Conservation (phyloP, 2,113 vertebrate genomes). For the Chloropsis cyanopogon region DNA sequence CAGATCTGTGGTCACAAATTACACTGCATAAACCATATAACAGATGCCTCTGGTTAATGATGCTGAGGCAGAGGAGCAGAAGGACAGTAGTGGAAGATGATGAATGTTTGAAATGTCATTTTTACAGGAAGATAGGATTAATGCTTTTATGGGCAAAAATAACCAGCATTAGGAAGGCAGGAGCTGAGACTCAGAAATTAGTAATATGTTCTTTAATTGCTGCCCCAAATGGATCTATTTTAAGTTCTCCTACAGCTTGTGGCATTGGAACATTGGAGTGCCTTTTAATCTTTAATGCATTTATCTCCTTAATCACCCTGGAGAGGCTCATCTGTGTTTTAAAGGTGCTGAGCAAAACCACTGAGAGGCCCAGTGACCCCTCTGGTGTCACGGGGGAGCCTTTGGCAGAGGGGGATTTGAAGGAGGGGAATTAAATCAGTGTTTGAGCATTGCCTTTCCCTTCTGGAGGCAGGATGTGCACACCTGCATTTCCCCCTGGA, state of each 20-base stretch:
- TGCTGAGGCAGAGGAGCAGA: not conserved
- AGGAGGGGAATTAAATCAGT: not conserved
- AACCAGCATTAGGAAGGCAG: slow-evolving; percentile 24
- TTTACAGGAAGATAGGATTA: slow-evolving; percentile 23
- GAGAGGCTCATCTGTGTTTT: not conserved
- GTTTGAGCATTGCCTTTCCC: not conserved
- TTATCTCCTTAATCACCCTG: slow-evolving; percentile 15
- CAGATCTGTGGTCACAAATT: not conserved
- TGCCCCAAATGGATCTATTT: slow-evolving; percentile 41
- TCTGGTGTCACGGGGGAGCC: not conserved
- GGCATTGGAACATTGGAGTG: not conserved
- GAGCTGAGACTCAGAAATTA: not conserved
- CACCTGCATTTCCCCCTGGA: not conserved
- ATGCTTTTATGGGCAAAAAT: slow-evolving; percentile 38
- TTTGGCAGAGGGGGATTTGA: not conserved
- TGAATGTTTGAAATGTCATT: slow-evolving; percentile 29
- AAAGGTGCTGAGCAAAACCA: not conserved
- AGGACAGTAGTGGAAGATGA: not conserved
- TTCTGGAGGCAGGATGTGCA: not conserved
- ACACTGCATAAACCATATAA: not conserved
- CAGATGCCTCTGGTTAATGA: not conserved
- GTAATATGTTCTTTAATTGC: slow-evolving; percentile 24
- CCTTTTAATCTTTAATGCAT: slow-evolving; percentile 40
- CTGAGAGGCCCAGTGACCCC: not conserved
- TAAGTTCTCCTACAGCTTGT: not conserved